Evolutionary conservation across 1,140 invertebrate genomes (phyloP).

Genomic region (Heliconius hermathena): DNA sequence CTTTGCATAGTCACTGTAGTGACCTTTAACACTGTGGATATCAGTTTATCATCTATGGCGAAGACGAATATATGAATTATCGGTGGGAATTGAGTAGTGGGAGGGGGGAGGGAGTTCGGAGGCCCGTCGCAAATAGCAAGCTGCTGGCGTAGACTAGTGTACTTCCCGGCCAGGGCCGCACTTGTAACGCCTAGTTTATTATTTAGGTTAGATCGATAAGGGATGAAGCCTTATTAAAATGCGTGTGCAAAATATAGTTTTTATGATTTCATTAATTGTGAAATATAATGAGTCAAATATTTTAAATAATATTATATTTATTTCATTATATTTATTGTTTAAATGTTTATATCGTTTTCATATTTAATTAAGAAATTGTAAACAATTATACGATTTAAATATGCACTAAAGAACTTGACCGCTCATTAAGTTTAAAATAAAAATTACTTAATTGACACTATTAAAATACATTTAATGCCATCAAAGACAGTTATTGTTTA

Average conservation of each 20-base stretch:
- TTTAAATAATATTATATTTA: no score
- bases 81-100: slow-evolving; percentile 54
- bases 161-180: slow-evolving; percentile 63
- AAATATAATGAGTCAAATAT: neutral
- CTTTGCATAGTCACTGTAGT: slow-evolving; percentile 20
- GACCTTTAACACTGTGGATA: slow-evolving; percentile 19
- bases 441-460: neutral
- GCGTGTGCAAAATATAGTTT: neutral
- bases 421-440: no score
- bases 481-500: neutral
- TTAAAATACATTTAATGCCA: neutral
- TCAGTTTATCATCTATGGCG: slow-evolving; percentile 41
- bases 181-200: slow-evolving; percentile 28
- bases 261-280: neutral
- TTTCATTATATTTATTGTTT: no score
- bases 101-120: slow-evolving; percentile 54
- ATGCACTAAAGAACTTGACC: no score
- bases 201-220: slow-evolving; percentile 29
- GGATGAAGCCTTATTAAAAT: slow-evolving; percentile 8
- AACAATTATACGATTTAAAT: no score
- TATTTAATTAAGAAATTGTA: no score
- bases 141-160: slow-evolving; percentile 65
- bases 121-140: slow-evolving; percentile 74
- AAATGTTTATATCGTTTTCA: no score
- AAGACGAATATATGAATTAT: slow-evolving; percentile 63